Conservation (phyloP, 2,888 invertebrate genomes). For the Lysandra bellargus region DNA sequence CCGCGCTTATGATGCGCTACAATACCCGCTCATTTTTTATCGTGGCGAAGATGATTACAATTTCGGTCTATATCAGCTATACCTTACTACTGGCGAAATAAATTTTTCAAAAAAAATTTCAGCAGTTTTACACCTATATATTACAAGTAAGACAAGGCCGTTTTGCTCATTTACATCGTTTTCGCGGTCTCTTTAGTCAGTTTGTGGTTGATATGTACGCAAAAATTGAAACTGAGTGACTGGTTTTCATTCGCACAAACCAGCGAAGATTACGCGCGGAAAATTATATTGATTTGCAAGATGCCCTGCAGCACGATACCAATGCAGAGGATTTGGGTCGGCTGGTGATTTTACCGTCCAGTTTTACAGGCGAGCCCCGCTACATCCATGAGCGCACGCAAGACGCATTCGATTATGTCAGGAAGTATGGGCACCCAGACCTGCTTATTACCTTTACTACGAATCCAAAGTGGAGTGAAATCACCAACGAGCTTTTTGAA, state of each 20-base stretch:
- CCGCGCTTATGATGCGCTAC: constrained; percentile 27
- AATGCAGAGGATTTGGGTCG: too few relatives aligned
- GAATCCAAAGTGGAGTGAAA: too few relatives aligned
- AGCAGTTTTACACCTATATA: background rate
- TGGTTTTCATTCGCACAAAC: constrained; percentile 27
- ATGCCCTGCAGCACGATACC: too few relatives aligned
- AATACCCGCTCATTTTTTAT: constrained; percentile 42
- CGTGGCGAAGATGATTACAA: constrained; percentile 7
- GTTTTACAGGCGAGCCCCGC: background rate
- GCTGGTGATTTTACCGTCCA: background rate
- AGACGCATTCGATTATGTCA: too few relatives aligned
- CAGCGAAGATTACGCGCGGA: constrained; percentile 27
- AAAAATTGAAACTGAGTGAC: constrained; percentile 31
- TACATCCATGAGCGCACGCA: too few relatives aligned
- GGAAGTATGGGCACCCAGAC: too few relatives aligned
- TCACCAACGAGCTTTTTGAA: constrained; percentile 40
- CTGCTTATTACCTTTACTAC: too few relatives aligned
- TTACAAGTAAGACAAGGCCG: constrained; percentile 11
- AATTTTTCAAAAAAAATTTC: background rate
- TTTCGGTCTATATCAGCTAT: background rate
- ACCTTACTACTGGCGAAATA: background rate
- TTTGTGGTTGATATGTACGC: constrained; percentile 31
- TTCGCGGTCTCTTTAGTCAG: constrained; percentile 21
- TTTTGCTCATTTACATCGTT: constrained; percentile 14
- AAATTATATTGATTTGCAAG: too few relatives aligned